Percentiles rank a stretch among this genome's conserved stretches.
Conservation (phyloP, 92 coral and sea anemone species). For the Meandrina meandrites region DNA sequence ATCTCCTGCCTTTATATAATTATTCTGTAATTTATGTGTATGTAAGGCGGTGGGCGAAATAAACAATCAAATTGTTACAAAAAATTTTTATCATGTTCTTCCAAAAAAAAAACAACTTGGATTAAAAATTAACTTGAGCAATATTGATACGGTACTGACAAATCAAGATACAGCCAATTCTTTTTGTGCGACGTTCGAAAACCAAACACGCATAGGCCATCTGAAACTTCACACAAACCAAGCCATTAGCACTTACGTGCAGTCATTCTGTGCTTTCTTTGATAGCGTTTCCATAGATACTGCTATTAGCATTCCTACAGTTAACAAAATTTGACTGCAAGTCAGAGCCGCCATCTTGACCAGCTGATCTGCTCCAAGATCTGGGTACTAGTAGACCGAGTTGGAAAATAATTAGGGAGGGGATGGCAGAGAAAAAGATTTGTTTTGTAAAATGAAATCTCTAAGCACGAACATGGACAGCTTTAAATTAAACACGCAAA, state of each 20-base stretch:
- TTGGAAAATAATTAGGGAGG: not conserved
- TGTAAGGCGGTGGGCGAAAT: too few species aligned
- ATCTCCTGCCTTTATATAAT: too few species aligned
- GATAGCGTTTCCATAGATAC: slow-evolving; percentile 74
- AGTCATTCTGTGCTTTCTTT: slow-evolving; percentile 78
- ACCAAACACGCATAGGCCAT: not conserved
- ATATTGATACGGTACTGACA: too few species aligned
- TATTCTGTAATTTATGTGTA: too few species aligned
- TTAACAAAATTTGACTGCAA: slow-evolving; percentile 61
- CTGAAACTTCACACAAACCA: not conserved
- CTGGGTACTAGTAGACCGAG: not conserved
- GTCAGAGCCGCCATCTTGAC: slow-evolving; percentile 57
- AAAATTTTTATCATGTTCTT: too few species aligned
- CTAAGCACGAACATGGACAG: too few species aligned
- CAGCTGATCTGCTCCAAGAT: not conserved
- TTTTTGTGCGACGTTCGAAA: not conserved
- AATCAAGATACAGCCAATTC: too few species aligned
- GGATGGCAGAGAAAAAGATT: not conserved
- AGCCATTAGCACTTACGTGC: slow-evolving; percentile 54
- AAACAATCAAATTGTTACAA: too few species aligned
- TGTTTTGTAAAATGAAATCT: too few species aligned
- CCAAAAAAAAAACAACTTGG: too few species aligned
- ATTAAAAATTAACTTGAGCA: too few species aligned
- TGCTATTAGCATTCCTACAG: slow-evolving; percentile 75
- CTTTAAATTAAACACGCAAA: too few species aligned